Evolutionary conservation across 2,888 invertebrate species (phyloP).

Genomic region (Falcaria lacertinaria): DNA sequence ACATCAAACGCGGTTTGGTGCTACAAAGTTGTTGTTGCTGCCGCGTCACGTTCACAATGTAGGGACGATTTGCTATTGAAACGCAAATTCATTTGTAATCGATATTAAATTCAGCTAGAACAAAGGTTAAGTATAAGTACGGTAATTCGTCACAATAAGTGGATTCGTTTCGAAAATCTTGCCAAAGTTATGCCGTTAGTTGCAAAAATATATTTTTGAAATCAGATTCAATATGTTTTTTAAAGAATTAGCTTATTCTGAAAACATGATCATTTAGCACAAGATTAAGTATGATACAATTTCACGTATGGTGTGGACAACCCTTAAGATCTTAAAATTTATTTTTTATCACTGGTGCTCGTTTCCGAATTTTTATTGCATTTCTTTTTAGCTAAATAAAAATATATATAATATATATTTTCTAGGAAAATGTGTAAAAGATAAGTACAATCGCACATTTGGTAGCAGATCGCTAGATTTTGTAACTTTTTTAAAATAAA

Average conservation of each 20-base stretch:
- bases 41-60: too few relatives aligned
- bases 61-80: too few relatives aligned
- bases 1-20: too few relatives aligned
- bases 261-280: too few relatives aligned
- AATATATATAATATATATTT: conserved; percentile 5
- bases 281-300: too few relatives aligned
- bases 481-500: conserved; percentile 23
- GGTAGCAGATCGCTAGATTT: conserved; percentile 35
- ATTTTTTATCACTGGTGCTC: conserved; percentile 41
- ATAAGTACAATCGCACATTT: conserved; percentile 24
- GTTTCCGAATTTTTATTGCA: conserved; percentile 31
- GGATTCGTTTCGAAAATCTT: conserved; percentile 36
- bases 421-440: conserved; percentile 7
- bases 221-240: neutral
- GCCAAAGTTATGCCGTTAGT: conserved; percentile 55
- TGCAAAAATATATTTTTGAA: neutral
- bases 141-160: conserved; percentile 32
- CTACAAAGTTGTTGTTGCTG: too few relatives aligned
- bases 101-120: too few relatives aligned
- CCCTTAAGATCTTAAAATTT: neutral
- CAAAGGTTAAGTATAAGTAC: conserved; percentile 18
- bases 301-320: too few relatives aligned
- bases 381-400: conserved; percentile 15
- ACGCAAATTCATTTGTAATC: too few relatives aligned
- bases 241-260: neutral